Evolutionary conservation across 2,797 vertebrate genomes (phyloP).

Genomic region (Eupleurogrammus muticus): DNA sequence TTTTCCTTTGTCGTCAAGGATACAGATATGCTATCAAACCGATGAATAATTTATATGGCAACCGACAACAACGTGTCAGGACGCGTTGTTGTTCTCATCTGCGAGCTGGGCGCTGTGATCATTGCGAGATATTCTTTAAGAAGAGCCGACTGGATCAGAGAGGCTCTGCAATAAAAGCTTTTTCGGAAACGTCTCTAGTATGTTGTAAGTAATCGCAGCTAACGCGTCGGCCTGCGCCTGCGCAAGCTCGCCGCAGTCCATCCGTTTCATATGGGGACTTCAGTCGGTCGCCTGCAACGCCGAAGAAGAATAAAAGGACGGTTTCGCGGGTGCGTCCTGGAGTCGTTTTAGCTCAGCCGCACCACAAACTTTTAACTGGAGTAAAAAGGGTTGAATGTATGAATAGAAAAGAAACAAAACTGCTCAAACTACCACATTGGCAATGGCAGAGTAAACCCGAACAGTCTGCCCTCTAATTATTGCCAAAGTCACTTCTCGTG

Average conservation of each 20-base stretch:
- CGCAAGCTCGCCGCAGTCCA: slow-evolving; percentile 21
- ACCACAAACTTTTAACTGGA: slow-evolving; percentile 36
- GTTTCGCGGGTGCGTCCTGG: slow-evolving; percentile 38
- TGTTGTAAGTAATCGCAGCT: slow-evolving; percentile 61
- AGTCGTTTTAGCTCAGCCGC: slow-evolving; percentile 38
- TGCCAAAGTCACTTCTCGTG: background rate
- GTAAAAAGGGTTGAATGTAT: slow-evolving; percentile 28
- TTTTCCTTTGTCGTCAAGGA: background rate
- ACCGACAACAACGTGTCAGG: slow-evolving; percentile 7
- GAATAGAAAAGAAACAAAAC: slow-evolving; percentile 19
- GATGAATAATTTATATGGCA: slow-evolving; percentile 11
- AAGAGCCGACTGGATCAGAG: slow-evolving; percentile 47
- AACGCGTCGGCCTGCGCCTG: slow-evolving; percentile 49
- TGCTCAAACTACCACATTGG: slow-evolving; percentile 3
- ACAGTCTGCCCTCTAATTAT: background rate
- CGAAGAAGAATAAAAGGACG: slow-evolving; percentile 45
- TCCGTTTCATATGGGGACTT: slow-evolving; percentile 47
- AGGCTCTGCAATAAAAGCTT: slow-evolving; percentile 33
- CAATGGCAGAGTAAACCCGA: slow-evolving; percentile 7
- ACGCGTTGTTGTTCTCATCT: slow-evolving; percentile 17
- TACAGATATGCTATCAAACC: background rate
- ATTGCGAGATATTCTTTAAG: slow-evolving; percentile 28
- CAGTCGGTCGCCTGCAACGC: slow-evolving; percentile 42
- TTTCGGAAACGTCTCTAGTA: slow-evolving; percentile 57
- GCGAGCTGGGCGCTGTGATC: slow-evolving; percentile 26